Evolutionary conservation across 2,888 invertebrate species (phyloP), one percentile per base, ranked within the genome.

Genomic region (Lapara coniferarum): DNA sequence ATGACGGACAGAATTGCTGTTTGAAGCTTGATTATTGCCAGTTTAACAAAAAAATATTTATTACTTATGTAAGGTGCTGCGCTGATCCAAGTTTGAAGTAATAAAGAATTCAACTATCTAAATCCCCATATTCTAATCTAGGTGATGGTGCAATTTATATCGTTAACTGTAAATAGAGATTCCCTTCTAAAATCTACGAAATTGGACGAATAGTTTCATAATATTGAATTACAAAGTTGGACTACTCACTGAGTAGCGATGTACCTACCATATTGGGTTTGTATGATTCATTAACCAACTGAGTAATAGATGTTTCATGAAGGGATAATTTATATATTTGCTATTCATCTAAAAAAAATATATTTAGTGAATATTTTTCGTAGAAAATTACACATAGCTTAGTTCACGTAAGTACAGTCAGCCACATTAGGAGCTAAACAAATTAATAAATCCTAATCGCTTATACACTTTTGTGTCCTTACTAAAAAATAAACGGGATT

Each of bases 221-320:
- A 53, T 16, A n/a, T 30, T 57, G 49, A 44, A 37, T 3, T 67
- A 70, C 75, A 77, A 12, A 14, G 44, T n/a, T 16, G 37, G 10
- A 16, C 6, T 49, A 46, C 8, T 19, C 49, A 16, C n/a, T 10
- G 10, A 59, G 58, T 16, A 59, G 30, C 30, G 30, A 59, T 59
- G 16, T 16, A 13, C 7, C 7, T 16, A 13, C 7, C 7, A 49
- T 63, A 19, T 6, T 19, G 13, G 46, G 4, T 49, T 7, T 25
- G 14, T 30, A 13, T 57, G 13, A 63, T 49, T 63, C 46, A 19
- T 63, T 19, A 63, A 63, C 55, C 3, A 55, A 19, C 4, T 19
- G 55, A 55, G 4, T 19, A 37, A 4, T 4, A 37, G 0, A 8
- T 8, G 37, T 37, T 37, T 8, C 37, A 37, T 37, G 8, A 7